phyloP scores from a whole-genome alignment of 2,113 vertebrate genomes.

The Corvus moneduloides region DNA sequence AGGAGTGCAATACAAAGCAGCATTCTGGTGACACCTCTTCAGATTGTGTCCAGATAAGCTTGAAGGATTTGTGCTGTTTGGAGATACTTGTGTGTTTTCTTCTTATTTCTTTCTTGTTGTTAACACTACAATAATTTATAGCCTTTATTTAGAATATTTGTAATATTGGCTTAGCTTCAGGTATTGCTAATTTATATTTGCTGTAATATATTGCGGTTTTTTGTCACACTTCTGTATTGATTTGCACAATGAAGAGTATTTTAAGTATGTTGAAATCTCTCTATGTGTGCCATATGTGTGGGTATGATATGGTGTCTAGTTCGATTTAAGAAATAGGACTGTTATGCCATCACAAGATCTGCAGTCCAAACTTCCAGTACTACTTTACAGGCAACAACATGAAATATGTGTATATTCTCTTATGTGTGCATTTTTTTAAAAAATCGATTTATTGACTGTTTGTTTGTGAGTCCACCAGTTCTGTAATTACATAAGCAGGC shows the following conservation, averaged over 20 bases:
- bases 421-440: background rate
- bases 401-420: background rate
- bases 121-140: background rate
- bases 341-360: accelerated
- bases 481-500: background rate
- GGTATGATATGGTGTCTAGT: background rate
- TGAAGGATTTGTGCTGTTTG: background rate
- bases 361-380: background rate
- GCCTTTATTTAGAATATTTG: background rate
- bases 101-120: background rate
- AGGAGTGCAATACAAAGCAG: background rate
- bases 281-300: background rate
- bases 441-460: background rate
- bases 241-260: background rate
- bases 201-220: background rate
- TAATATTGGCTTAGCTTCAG: background rate
- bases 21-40: background rate
- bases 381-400: background rate
- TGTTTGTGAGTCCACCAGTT: background rate
- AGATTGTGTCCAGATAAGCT: background rate
- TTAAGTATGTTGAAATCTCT: background rate
- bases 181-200: background rate
- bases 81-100: background rate
- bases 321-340: background rate
- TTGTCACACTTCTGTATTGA: background rate